phyloP scores from a whole-genome alignment of 2,888 invertebrate species.

The Suillia variegata region DNA sequence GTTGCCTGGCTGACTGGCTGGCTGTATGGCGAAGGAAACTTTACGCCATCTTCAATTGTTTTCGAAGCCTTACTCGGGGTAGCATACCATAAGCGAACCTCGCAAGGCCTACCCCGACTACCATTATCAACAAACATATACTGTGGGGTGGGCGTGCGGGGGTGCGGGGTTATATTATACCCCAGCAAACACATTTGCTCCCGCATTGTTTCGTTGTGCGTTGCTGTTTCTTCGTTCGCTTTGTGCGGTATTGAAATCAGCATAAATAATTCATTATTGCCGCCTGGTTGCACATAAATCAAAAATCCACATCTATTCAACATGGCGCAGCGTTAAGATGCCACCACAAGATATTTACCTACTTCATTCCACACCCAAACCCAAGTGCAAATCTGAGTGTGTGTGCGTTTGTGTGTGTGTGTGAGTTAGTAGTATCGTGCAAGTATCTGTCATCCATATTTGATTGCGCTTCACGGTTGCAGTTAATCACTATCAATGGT shows the following conservation, averaged over 20 bases:
- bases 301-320: slow-evolving; percentile 38
- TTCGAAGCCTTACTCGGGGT: neutral
- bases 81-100: neutral
- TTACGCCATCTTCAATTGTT: neutral
- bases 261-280: slow-evolving; percentile 59
- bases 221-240: neutral
- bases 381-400: too few species aligned
- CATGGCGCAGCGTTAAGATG: neutral
- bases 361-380: neutral
- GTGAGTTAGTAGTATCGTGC: too few species aligned
- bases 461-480: neutral
- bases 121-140: slow-evolving; percentile 2
- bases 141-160: too few species aligned
- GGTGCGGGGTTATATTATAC: too few species aligned
- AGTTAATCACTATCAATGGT: too few species aligned
- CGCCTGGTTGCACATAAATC: slow-evolving; percentile 57
- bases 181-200: slow-evolving; percentile 13
- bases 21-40: neutral
- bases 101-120: neutral
- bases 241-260: slow-evolving; percentile 38
- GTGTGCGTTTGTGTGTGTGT: too few species aligned
- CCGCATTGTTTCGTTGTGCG: slow-evolving; percentile 10
- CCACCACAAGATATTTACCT: neutral
- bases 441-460: neutral
- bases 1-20: neutral